These are phyloP conservation scores for Triops cancriformis DNA, from an alignment of 1,140 invertebrate species.

Conservation along the genomic window DNA sequence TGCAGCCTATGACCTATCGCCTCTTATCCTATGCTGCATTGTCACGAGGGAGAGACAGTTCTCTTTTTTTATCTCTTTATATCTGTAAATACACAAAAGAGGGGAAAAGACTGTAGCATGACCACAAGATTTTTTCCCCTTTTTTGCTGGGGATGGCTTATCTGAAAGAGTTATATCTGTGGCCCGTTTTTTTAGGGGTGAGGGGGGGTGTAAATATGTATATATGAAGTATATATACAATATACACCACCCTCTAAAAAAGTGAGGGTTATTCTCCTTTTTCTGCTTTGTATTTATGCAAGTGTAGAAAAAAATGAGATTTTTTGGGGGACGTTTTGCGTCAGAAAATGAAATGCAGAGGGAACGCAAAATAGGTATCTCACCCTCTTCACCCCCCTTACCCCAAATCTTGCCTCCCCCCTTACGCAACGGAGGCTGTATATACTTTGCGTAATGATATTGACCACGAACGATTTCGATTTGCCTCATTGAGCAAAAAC, in stretches of 20 bases:
- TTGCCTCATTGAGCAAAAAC: not conserved
- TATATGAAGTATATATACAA: not conserved
- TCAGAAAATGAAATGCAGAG: not conserved
- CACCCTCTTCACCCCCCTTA: not conserved
- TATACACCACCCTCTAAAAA: constrained; percentile 6
- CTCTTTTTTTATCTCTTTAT: not conserved
- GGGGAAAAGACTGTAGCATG: not conserved
- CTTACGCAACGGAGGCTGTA: not conserved
- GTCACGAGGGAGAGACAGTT: not conserved
- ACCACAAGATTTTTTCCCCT: not conserved
- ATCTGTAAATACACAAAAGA: not conserved
- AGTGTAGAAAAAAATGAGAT: not conserved
- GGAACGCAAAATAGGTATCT: not conserved
- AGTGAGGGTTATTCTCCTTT: not conserved
- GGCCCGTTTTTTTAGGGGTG: not conserved
- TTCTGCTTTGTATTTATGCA: not conserved
- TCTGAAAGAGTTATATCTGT: not conserved
- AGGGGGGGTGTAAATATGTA: not conserved
- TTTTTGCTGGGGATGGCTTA: not conserved
- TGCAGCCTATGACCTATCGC: not conserved
- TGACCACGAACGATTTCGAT: constrained; percentile 13
- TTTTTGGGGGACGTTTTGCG: not conserved
- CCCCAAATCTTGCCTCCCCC: too few species aligned
- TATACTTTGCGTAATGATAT: constrained; percentile 14
- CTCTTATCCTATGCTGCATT: not conserved